Evolutionary conservation across 2,888 invertebrate species (phyloP), one percentile per base, ranked within the genome.

Genomic region (Syrphus vitripennis): DNA sequence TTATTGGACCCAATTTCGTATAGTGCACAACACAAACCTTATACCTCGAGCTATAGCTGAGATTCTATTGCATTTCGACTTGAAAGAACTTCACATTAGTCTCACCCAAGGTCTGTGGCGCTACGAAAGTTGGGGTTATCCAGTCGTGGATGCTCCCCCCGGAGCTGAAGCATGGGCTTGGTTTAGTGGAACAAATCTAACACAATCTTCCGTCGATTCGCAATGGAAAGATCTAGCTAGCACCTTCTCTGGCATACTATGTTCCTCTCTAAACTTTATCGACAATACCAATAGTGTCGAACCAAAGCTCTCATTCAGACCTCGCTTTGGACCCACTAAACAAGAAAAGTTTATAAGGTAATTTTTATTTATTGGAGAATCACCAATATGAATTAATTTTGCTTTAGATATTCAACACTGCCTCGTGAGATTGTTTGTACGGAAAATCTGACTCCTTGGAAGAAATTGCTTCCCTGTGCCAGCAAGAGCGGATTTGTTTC

Each of bases 391-490:
- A 34, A 7, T 12, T 3, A n/a, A 31, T 24, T 2, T 0, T 4
- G 4, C 10, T 6, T 45, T 92, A 89, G 97, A 89, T 99, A 98
- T 93, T 96, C 98, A 0, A 95, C 97, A n/a, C 92, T 99, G 83
- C 98, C 99, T 0, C 94, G 97, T 88, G 99, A 99, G 94, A 97
- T 98, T 89, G 98, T 99, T 4, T 99, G 99, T 91, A 99, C 99
- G 0, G 99, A 99, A 93, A 99, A 99, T 93, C 93, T 99, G 89
- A 99, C 99, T 14, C 99, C 99, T 0, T 99, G 99, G 97, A 98
- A 98, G 90, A 99, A 99, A 91, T 93, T 99, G 4, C 92, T 99
- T 57, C 99, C 99, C 0, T 99, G 99, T 93, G 97, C 97, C 92
- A 96, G 96, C n/a, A 96, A 95, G 91, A 94, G 95, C 90, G 99